These are phyloP conservation scores for Lithophane socia DNA, from an alignment of 2,888 invertebrate genomes.

Conservation along the genomic window DNA sequence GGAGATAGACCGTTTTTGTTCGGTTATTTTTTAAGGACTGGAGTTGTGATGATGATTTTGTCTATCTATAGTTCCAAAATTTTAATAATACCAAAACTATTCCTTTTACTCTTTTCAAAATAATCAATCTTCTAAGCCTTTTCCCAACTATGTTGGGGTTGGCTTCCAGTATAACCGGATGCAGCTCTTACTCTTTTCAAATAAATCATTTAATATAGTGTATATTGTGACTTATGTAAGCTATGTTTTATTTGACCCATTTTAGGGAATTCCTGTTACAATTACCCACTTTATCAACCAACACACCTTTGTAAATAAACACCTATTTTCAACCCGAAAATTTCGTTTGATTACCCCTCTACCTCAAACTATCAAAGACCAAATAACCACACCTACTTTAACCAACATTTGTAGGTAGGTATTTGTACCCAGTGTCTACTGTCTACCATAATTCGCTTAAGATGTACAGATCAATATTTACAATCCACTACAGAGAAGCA, in stretches of 20 bases:
- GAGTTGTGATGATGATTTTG: conserved; percentile 12
- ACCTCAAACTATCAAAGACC: conserved; percentile 37
- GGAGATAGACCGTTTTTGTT: conserved; percentile 14
- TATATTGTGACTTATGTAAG: not conserved
- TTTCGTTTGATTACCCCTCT: conserved; percentile 41
- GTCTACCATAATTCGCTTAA: conserved; percentile 56
- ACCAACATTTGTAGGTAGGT: conserved; percentile 31
- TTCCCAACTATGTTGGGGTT: too few relatives aligned
- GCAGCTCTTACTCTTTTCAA: not conserved
- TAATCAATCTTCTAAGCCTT: too few relatives aligned
- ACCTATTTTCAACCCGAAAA: conserved; percentile 29
- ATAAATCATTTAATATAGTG: not conserved
- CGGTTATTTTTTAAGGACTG: not conserved
- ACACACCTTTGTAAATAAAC: conserved; percentile 41
- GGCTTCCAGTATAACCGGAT: too few relatives aligned
- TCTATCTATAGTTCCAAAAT: not conserved
- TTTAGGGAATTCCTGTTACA: conserved; percentile 5
- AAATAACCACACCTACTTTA: conserved; percentile 49
- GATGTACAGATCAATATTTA: conserved; percentile 69
- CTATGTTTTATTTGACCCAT: not conserved
- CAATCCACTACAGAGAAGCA: conserved; percentile 65
- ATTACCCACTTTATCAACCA: conserved; percentile 1
- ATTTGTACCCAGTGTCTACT: conserved; percentile 27
- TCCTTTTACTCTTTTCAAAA: not conserved
- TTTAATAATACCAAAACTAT: too few relatives aligned